Evolutionary conservation across 2,113 vertebrate species (phyloP).

Genomic region (Thamnaconus septentrionalis): DNA sequence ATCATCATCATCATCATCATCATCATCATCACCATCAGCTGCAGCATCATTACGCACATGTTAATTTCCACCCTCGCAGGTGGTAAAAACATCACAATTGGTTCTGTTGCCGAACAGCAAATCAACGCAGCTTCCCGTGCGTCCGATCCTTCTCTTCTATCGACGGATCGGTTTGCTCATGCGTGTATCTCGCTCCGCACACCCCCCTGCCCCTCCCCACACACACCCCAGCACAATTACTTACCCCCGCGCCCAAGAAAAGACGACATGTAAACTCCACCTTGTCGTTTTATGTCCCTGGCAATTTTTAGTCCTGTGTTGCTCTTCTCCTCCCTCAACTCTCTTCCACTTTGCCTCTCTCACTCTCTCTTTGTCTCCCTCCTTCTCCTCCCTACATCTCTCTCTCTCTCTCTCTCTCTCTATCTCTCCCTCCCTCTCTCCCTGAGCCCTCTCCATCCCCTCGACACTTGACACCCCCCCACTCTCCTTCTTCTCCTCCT

Average conservation of each 20-base stretch:
- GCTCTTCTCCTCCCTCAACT: constrained; percentile 65
- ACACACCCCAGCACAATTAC: constrained; percentile 41
- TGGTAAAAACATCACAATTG: constrained; percentile 16
- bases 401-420: constrained; percentile 51
- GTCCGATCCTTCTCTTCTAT: constrained; percentile 18
- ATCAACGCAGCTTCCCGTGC: constrained; percentile 20
- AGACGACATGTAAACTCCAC: constrained; percentile 62
- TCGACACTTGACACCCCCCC: constrained; percentile 30
- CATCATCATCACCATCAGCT: too few species aligned
- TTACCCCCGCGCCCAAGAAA: constrained; percentile 52
- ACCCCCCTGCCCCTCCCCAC: background rate
- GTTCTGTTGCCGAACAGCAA: constrained; percentile 25
- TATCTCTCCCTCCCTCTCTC: constrained; percentile 36
- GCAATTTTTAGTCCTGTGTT: constrained; percentile 67
- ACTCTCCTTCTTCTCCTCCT: constrained; percentile 21
- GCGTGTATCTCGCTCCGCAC: background rate
- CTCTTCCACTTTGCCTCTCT: constrained; percentile 60
- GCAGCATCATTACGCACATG: constrained; percentile 4
- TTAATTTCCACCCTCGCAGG: constrained; percentile 27
- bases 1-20: constrained; percentile 11
- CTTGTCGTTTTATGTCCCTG: constrained; percentile 68
- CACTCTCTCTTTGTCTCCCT: constrained; percentile 47
- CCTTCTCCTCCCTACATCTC: constrained; percentile 41
- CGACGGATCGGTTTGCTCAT: constrained; percentile 41
- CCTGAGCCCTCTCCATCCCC: constrained; percentile 25